These are phyloP conservation scores for Phoxinus phoxinus DNA, from an alignment of 2,113 vertebrate genomes.

Conservation along the genomic window DNA sequence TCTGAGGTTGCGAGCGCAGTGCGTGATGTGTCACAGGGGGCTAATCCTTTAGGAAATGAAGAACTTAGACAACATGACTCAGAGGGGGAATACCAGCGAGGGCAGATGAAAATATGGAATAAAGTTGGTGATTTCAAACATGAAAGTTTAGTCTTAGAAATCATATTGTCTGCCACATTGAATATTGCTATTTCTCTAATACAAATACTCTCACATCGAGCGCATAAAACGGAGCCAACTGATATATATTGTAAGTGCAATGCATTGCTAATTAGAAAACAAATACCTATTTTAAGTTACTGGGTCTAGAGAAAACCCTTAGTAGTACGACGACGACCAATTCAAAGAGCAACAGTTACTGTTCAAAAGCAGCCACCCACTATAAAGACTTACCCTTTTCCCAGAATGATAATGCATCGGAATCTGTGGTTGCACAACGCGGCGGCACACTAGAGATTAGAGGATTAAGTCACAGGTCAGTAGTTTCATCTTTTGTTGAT, in stretches of 20 bases:
- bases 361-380: constrained; percentile 53
- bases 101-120: constrained; percentile 40
- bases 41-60: constrained; percentile 54
- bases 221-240: not conserved
- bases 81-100: constrained; percentile 52
- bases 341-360: constrained; percentile 37
- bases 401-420: constrained; percentile 60
- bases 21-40: constrained; percentile 37
- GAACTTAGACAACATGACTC: constrained; percentile 53
- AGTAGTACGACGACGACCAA: not conserved
- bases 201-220: constrained; percentile 4
- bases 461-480: constrained; percentile 63
- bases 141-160: not conserved
- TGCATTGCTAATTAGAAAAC: not conserved
- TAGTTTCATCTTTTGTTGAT: constrained; percentile 61
- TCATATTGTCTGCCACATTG: not conserved
- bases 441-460: constrained; percentile 55
- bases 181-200: not conserved
- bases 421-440: constrained; percentile 65
- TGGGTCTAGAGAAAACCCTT: constrained; percentile 11
- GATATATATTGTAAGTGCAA: not conserved
- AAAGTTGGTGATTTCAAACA: constrained; percentile 30
- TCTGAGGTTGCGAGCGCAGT: constrained; percentile 1
- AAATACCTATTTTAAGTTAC: not conserved
- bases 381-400: constrained; percentile 69